Base-by-base conservation (phyloP, 2,113 vertebrate genomes). In the Balaeniceps rex region DNA sequence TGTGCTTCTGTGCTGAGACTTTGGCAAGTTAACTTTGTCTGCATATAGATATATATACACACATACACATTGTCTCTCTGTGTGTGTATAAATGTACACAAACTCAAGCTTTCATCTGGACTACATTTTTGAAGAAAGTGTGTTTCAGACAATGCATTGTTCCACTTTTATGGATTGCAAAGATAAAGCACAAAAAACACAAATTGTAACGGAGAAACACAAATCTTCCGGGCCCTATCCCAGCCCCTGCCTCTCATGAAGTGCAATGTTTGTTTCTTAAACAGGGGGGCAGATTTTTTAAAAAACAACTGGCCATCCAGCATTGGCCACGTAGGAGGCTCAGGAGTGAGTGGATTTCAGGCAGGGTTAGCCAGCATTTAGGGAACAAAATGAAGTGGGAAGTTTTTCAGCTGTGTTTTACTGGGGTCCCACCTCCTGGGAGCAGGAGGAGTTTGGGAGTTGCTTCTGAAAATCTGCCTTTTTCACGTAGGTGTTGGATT, bases 391-490 rank as follows among this genome's bases (percentile, higher is more conserved):
- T 66, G 25, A 91, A 77, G 82, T 75, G 52, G 79, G 51, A 92
- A 68, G 68, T 14, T 90, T 86, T 95, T 95, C 84, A 94, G 71
- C 80, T 85, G 64, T 86, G 63, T 58, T 93, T 87, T 81, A 74
- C 29, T 55, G 51, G 75, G 71, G 49, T 95, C 78, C 87, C 71
- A 64, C 69, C 70, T 95, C 79, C 89, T 87, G 49, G 61, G 84
- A 95, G 90, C 78, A 87, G 87, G 81, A 90, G 83, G 87, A 97
- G 66, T 87, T 87, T 72, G 87, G 91, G 93, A 94, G 75, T 87
- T 89, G 93, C 93, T 91, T 90, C 79, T 93, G 93, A 83, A 97
- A 96, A 97, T 95, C 86, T 96, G 89, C 93, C 52, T 94, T 91
- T 95, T 95, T 93, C 87, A 89, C 10, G 75, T 94, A 96, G 96